Evolutionary conservation across 2,797 vertebrate species (phyloP).

Genomic region (Adrianichthys oophorus): DNA sequence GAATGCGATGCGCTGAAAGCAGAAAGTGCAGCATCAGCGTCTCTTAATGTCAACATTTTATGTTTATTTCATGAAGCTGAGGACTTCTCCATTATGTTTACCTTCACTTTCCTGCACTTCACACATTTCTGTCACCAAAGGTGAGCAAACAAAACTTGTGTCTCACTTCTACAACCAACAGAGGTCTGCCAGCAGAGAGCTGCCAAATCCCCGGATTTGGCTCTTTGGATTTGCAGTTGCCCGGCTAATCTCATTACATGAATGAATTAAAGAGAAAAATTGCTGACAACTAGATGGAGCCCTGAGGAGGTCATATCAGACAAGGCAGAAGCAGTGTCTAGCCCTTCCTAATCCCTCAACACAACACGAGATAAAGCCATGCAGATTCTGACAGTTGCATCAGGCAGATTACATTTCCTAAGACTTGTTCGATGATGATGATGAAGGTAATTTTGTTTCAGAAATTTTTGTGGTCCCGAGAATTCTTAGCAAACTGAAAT

Average conservation of each 20-base stretch:
- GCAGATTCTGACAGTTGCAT: constrained; percentile 42
- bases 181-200: constrained; percentile 53
- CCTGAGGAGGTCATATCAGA: constrained; percentile 80
- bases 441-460: constrained; percentile 17
- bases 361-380: constrained; percentile 39
- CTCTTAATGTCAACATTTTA: too few relatives aligned
- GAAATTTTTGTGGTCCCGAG: constrained; percentile 9
- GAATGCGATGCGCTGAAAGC: too few relatives aligned
- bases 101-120: constrained; percentile 8
- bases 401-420: constrained; percentile 31
- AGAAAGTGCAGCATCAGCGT: too few relatives aligned
- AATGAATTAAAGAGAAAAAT: constrained; percentile 83
- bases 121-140: constrained; percentile 24
- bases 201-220: constrained; percentile 71
- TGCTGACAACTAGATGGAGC: constrained; percentile 81
- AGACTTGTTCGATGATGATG: constrained; percentile 11
- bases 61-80: too few relatives aligned
- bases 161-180: constrained; percentile 47
- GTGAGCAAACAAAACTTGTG: constrained; percentile 27
- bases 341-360: constrained; percentile 64
- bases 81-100: too few relatives aligned
- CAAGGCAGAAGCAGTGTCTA: constrained; percentile 77
- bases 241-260: constrained; percentile 81
- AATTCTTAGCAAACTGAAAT: constrained; percentile 2
- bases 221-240: constrained; percentile 75